Percentiles rank a stretch among this genome's conserved stretches.
Conservation (phyloP, 2,888 invertebrate genomes). For the Alentia gelatinosa region DNA sequence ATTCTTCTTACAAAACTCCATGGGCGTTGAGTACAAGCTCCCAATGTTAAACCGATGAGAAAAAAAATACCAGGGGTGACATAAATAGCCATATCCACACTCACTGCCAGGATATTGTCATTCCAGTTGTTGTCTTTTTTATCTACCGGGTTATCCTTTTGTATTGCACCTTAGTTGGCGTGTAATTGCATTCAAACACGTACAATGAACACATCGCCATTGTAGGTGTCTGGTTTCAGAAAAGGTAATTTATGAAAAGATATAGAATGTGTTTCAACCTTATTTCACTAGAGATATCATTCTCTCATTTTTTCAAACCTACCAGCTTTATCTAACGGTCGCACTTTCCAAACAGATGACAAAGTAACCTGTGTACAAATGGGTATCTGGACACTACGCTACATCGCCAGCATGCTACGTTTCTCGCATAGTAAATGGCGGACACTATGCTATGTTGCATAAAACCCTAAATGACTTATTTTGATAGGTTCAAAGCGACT, state of each 20-base stretch:
- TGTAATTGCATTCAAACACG: background rate
- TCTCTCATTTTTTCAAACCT: background rate
- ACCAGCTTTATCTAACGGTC: background rate
- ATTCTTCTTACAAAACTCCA: too few relatives aligned
- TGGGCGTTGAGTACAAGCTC: too few relatives aligned
- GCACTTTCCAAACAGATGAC: background rate
- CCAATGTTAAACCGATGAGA: too few relatives aligned
- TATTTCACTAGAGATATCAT: background rate
- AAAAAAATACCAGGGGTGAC: too few relatives aligned
- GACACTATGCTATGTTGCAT: too few relatives aligned
- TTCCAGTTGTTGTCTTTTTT: background rate
- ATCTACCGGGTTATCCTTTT: background rate
- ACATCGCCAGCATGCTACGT: too few relatives aligned
- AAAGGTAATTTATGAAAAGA: background rate
- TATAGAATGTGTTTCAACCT: background rate
- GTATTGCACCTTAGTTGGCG: background rate
- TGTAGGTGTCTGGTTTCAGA: conserved; percentile 1
- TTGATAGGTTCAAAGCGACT: too few relatives aligned
- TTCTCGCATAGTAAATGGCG: too few relatives aligned
- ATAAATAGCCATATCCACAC: background rate
- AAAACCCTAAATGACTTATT: too few relatives aligned
- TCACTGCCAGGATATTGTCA: background rate
- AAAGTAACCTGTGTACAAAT: too few relatives aligned
- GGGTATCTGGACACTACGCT: too few relatives aligned
- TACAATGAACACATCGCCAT: background rate